A percentile compares a stretch with the other conserved stretches of the same genome.
Evolutionary conservation across 2,797 vertebrate species (phyloP).

Genomic region (Carduelis carduelis): DNA sequence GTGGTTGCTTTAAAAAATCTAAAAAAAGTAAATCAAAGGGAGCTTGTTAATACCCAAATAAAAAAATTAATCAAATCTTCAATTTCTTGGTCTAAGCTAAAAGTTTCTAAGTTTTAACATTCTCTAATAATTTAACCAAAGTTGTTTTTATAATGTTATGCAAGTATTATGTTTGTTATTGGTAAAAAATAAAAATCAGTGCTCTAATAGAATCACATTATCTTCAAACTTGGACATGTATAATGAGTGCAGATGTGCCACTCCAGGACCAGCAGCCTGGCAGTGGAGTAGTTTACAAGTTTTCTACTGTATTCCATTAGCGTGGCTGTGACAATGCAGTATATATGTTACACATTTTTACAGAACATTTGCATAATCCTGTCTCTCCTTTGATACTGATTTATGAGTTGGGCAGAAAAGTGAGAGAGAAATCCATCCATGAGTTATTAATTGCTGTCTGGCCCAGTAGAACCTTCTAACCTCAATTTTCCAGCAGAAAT

Average conservation of each 20-base stretch:
- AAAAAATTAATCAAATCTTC: constrained; percentile 67
- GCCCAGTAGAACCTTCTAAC: constrained; percentile 52
- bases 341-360: background rate
- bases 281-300: background rate
- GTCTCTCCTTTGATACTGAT: constrained; percentile 49
- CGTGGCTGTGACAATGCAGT: background rate
- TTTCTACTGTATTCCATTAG: background rate
- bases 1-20: constrained; percentile 82
- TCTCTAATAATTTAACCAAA: constrained; percentile 44
- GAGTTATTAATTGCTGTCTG: constrained; percentile 63
- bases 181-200: background rate
- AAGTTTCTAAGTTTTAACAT: constrained; percentile 56
- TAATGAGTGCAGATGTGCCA: background rate
- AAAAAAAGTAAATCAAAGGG: background rate
- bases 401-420: constrained; percentile 62
- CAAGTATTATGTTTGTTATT: constrained; percentile 30
- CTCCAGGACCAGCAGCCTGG: background rate
- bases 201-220: background rate
- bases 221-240: background rate
- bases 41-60: constrained; percentile 42
- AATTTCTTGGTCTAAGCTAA: constrained; percentile 48
- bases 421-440: constrained; percentile 42
- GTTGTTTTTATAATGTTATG: background rate
- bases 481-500: constrained; percentile 65
- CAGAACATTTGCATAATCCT: constrained; percentile 48